Evolutionary conservation across 1,140 invertebrate species (phyloP).

Genomic region (Drosophila quadrilineata): DNA sequence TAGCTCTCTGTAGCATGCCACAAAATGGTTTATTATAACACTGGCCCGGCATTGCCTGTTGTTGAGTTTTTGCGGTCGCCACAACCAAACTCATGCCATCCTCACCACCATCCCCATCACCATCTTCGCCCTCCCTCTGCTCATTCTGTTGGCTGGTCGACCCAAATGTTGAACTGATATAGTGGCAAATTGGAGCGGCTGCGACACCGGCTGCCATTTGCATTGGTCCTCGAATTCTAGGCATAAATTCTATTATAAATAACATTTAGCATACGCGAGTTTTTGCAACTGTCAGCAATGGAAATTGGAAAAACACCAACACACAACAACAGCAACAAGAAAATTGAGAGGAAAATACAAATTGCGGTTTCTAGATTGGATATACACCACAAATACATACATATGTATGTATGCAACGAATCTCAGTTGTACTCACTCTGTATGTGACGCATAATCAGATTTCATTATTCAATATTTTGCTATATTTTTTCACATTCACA

Average conservation of each 20-base stretch:
- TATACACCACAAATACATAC: slow-evolving; percentile 21
- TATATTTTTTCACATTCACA: neutral
- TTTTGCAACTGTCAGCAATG: slow-evolving; percentile 75
- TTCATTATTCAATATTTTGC: slow-evolving; percentile 54
- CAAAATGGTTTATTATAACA: slow-evolving; percentile 74
- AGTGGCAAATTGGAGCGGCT: slow-evolving; percentile 53
- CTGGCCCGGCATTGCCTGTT: slow-evolving; percentile 52
- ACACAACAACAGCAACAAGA: neutral
- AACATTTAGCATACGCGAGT: slow-evolving; percentile 64
- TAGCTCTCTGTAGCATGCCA: slow-evolving; percentile 16
- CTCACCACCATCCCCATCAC: neutral
- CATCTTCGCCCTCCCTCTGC: neutral
- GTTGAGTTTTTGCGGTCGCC: slow-evolving; percentile 63
- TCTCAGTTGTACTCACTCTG: too few species aligned
- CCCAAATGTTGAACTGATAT: slow-evolving; percentile 38
- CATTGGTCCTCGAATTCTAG: slow-evolving; percentile 57
- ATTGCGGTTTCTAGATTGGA: slow-evolving; percentile 75
- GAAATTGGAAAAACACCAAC: slow-evolving; percentile 58
- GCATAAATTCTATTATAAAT: slow-evolving; percentile 79
- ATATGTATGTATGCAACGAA: neutral
- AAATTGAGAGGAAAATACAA: slow-evolving; percentile 42
- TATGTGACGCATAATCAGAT: slow-evolving; percentile 67
- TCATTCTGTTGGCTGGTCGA: rapidly evolving
- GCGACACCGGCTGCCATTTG: slow-evolving; percentile 69
- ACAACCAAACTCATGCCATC: neutral